Base-by-base conservation (phyloP, 2,797 vertebrate species). In the Manis javanica region DNA sequence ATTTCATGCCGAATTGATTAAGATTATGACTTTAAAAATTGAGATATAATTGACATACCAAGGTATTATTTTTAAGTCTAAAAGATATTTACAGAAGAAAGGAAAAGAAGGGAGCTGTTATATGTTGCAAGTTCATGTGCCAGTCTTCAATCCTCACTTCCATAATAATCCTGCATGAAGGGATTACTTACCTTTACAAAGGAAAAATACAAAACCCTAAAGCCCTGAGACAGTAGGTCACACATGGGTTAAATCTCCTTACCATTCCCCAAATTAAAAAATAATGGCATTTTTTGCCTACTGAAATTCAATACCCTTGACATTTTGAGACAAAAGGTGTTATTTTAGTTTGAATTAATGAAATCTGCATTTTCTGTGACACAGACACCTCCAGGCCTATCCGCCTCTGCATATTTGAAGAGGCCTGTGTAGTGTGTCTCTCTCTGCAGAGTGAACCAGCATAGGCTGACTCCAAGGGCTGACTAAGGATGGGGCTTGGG, bases 341-440 rank as follows among this genome's bases (percentile, higher is more conserved):
- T 77, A 77, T 87, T 96, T 89, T 64, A 87, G 57, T 95, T 87
- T 93, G 81, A 79, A 89, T 93, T 84, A 77, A 78, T 26, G 12
- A 82, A 90, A 79, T 88, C 37, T 77, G 12, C 46, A 53, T 94
- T 90, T 26, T 75, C 37, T 90, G 31, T 13, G 29, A 84, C 90
- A 82, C 0, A 53, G 37, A 71, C 4, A 9, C 66, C 42, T 91
- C 78, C 57, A 59, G 24, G 74, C 11, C 55, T 34, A 83, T 10
- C 6, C 26, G 7, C 59, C 61, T 51, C n/a, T 26, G 42, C 16
- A 12, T 72, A 61, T 82, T 68, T 31, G 18, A 82, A 90, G 69
- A 59, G 18, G 42, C 16, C 23, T 69, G 59, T 24, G 37, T 21
- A 34, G 14, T 2, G 2, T 34, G 9, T 49, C 34, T 74, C 39